A percentile compares a stretch with the other conserved stretches of the same genome.
Conservation (phyloP, 2,888 invertebrate genomes). For the Physocephala rufipes region DNA sequence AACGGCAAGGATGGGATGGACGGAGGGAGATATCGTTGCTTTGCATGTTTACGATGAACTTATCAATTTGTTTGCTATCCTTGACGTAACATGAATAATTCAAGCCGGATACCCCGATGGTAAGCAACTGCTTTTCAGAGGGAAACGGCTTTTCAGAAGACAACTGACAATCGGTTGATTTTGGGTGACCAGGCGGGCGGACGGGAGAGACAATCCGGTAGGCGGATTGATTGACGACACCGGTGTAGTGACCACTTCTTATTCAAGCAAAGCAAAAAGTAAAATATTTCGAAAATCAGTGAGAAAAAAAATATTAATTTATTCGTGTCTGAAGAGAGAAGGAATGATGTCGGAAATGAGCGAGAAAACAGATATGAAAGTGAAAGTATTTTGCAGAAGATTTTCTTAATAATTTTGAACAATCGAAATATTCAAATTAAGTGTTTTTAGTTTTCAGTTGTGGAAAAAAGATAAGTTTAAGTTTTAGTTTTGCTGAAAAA, state of each 20-base stretch:
- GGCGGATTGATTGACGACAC: background rate
- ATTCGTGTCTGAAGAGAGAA: background rate
- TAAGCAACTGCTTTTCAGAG: constrained; percentile 29
- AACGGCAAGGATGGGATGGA: background rate
- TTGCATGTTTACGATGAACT: constrained; percentile 63
- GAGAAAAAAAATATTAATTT: constrained; percentile 13
- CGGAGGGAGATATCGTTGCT: constrained; percentile 45
- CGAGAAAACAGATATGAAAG: constrained; percentile 14
- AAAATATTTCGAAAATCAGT: constrained; percentile 26
- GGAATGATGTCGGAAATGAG: background rate
- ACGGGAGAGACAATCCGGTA: background rate
- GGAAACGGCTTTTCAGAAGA: background rate
- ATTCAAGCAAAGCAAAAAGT: no score
- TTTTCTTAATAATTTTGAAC: no score
- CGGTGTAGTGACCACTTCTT: no score
- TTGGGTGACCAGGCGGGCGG: background rate
- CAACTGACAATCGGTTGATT: background rate
- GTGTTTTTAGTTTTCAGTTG: no score
- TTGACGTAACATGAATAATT: constrained; percentile 61
- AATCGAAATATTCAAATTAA: no score
- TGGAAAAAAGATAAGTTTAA: no score
- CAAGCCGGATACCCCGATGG: constrained; percentile 46
- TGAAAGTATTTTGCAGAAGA: constrained; percentile 28
- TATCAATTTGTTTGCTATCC: constrained; percentile 61
- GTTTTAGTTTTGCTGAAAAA: no score